Evolutionary conservation across 2,888 invertebrate genomes (phyloP).

Genomic region (Aleiodes leptofemur): DNA sequence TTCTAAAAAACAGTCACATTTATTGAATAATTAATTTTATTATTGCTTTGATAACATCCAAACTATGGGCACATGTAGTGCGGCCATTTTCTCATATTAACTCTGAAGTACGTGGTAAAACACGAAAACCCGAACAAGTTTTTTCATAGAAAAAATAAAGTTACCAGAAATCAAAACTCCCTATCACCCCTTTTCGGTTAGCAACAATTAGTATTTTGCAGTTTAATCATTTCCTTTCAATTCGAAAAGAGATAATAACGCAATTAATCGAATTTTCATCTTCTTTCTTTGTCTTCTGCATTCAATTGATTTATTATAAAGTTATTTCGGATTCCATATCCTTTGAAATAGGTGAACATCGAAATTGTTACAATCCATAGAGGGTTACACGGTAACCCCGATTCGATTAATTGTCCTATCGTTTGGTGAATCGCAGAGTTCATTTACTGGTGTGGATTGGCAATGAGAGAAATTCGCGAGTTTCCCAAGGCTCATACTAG

Average conservation of each 20-base stretch:
- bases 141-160: too few relatives aligned
- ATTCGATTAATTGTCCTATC: conserved; percentile 66
- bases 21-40: too few relatives aligned
- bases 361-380: conserved; percentile 28
- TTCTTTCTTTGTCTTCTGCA: background rate
- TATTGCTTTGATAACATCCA: too few relatives aligned
- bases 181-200: too few relatives aligned
- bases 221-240: background rate
- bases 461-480: conserved; percentile 55
- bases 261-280: too few relatives aligned
- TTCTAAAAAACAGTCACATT: too few relatives aligned
- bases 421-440: conserved; percentile 61
- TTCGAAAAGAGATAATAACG: background rate
- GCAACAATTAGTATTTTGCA: too few relatives aligned
- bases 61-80: too few relatives aligned
- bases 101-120: too few relatives aligned
- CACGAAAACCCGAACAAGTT: too few relatives aligned
- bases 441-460: conserved; percentile 47
- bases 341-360: conserved; percentile 1
- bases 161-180: too few relatives aligned
- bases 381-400: conserved; percentile 55
- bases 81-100: too few relatives aligned
- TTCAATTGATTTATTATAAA: background rate
- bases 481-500: conserved; percentile 49
- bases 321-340: conserved; percentile 10